phyloP scores from a whole-genome alignment of 2,888 invertebrate genomes.

The Sturmia bella region DNA sequence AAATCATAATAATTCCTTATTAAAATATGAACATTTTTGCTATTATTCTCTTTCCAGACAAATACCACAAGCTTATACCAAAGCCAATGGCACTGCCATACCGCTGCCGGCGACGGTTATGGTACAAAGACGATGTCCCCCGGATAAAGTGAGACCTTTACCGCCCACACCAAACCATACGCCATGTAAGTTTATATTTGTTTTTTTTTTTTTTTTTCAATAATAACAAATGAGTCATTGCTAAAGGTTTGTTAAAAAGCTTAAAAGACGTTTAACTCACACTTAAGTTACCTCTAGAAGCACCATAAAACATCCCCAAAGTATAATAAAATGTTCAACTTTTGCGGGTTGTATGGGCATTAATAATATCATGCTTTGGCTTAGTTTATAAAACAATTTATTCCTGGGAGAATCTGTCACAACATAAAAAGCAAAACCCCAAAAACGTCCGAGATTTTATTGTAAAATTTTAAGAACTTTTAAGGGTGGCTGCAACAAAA shows the following conservation, averaged over 20 bases:
- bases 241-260: slow-evolving; percentile 11
- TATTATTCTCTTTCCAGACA: slow-evolving; percentile 84
- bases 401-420: slow-evolving; percentile 46
- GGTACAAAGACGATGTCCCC: slow-evolving; percentile 89
- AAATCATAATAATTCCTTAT: slow-evolving; percentile 5
- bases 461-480: background rate
- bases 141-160: slow-evolving; percentile 89
- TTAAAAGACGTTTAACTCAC: slow-evolving; percentile 2
- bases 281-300: slow-evolving; percentile 1
- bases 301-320: slow-evolving; percentile 60
- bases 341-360: background rate
- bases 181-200: slow-evolving; percentile 79
- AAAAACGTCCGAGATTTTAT: slow-evolving; percentile 69
- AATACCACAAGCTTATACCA: slow-evolving; percentile 85
- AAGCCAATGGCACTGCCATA: slow-evolving; percentile 87
- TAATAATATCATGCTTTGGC: slow-evolving; percentile 42
- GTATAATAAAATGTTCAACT: slow-evolving; percentile 6
- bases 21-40: slow-evolving; percentile 1
- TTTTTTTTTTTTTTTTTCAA: background rate
- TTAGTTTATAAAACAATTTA: slow-evolving; percentile 16
- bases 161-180: slow-evolving; percentile 86
- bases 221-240: background rate
- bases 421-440: slow-evolving; percentile 16
- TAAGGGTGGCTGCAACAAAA: slow-evolving; percentile 46
- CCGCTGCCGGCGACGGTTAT: slow-evolving; percentile 90